Percentiles rank a stretch among this genome's conserved stretches.
Evolutionary conservation across 2,888 invertebrate genomes (phyloP).

Genomic region (Meta bourneti): DNA sequence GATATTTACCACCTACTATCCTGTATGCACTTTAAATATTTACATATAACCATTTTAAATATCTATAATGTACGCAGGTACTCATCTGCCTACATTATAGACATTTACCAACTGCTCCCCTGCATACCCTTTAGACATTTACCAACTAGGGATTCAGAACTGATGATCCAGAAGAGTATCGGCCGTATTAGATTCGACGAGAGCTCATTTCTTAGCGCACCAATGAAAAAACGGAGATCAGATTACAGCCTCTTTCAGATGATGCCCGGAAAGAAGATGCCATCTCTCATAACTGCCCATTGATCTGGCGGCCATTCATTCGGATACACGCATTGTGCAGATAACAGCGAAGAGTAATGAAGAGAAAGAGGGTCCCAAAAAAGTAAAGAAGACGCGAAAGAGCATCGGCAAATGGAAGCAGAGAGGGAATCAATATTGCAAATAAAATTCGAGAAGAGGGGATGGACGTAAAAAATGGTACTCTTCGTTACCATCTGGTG

Average conservation of each 20-base stretch:
- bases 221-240: neutral
- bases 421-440: constrained; percentile 3
- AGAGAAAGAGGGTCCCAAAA: neutral
- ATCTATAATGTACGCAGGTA: too few species aligned
- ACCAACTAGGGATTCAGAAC: too few species aligned
- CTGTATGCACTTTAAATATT: too few species aligned
- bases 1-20: too few species aligned
- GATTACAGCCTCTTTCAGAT: neutral
- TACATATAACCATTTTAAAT: too few species aligned
- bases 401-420: neutral
- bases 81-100: too few species aligned
- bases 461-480: neutral
- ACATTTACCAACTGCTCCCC: too few species aligned
- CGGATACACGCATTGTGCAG: constrained; percentile 40
- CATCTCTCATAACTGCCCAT: constrained; percentile 18
- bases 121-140: too few species aligned
- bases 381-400: neutral
- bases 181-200: neutral
- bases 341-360: constrained; percentile 39
- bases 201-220: neutral
- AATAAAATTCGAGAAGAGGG: neutral
- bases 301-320: constrained; percentile 43
- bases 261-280: neutral
- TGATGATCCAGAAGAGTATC: too few species aligned
- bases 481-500: constrained; percentile 50